phyloP scores from a whole-genome alignment of 2,113 vertebrate species.

The Anguilla japonica region DNA sequence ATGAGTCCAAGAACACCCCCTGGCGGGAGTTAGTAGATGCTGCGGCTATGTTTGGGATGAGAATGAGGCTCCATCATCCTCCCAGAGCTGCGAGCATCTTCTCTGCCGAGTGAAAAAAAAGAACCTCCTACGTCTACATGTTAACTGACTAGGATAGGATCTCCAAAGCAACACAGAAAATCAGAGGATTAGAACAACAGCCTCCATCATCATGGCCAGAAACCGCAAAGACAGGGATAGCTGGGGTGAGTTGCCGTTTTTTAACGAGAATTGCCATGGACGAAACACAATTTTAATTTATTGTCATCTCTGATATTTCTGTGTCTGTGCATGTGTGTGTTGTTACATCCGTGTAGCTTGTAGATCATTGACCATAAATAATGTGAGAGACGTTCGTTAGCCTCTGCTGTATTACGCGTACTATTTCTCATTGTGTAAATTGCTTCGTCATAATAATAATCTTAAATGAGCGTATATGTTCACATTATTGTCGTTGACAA shows the following conservation, averaged over 20 bases:
- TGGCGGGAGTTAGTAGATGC: neutral
- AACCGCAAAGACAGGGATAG: slow-evolving; percentile 85
- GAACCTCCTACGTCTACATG: slow-evolving; percentile 64
- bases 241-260: slow-evolving; percentile 83
- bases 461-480: neutral
- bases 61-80: slow-evolving; percentile 65
- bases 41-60: slow-evolving; percentile 40
- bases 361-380: neutral
- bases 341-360: slow-evolving; percentile 38
- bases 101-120: slow-evolving; percentile 51
- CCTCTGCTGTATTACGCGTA: neutral
- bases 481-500: neutral
- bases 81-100: slow-evolving; percentile 64
- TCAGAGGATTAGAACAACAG: slow-evolving; percentile 45
- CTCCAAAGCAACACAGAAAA: slow-evolving; percentile 26
- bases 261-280: slow-evolving; percentile 6
- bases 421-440: neutral
- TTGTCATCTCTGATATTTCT: slow-evolving; percentile 16
- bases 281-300: slow-evolving; percentile 7
- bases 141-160: slow-evolving; percentile 48
- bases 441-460: neutral
- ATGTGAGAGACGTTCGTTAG: neutral
- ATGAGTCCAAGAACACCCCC: slow-evolving; percentile 47
- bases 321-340: slow-evolving; percentile 1
- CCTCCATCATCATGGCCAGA: slow-evolving; percentile 71